phyloP scores from a whole-genome alignment of 2,888 invertebrate species.

The Aricia artaxerxes region DNA sequence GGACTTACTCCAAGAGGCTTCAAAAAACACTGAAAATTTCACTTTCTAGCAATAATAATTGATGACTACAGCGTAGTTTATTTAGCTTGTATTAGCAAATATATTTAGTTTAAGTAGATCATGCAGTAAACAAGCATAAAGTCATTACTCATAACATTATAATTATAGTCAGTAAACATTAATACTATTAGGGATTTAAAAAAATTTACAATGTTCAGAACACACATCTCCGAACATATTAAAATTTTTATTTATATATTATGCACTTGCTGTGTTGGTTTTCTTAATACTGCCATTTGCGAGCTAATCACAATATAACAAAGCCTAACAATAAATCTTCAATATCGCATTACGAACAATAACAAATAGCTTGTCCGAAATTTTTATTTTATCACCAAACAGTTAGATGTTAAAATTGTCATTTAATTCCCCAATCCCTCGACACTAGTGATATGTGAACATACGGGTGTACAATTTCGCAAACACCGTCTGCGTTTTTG shows the following conservation, averaged over 20 bases:
- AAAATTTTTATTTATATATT: not conserved
- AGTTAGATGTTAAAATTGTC: conserved; percentile 54
- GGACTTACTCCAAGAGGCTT: no score
- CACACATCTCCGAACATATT: not conserved
- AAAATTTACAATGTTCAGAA: not conserved
- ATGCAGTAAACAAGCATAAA: no score
- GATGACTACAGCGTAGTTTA: no score
- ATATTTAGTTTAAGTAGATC: no score
- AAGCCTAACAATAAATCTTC: conserved; percentile 5
- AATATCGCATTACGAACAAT: conserved; percentile 16
- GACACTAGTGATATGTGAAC: conserved; percentile 46
- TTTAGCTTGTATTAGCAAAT: no score
- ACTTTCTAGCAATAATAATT: no score
- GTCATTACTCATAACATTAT: no score
- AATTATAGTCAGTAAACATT: no score
- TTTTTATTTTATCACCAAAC: conserved; percentile 53
- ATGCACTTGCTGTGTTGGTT: not conserved
- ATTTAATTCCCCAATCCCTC: conserved; percentile 57
- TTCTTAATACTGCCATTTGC: conserved; percentile 1
- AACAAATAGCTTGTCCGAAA: conserved; percentile 42
- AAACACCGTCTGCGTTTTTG: not conserved
- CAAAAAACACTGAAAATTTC: no score
- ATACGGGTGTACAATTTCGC: conserved; percentile 37
- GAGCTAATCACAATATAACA: conserved; percentile 10
- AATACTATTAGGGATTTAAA: no score